A percentile compares a stretch with the other conserved stretches of the same genome.
Evolutionary conservation across 2,888 invertebrate species (phyloP).

Genomic region (Macrophya annulata): DNA sequence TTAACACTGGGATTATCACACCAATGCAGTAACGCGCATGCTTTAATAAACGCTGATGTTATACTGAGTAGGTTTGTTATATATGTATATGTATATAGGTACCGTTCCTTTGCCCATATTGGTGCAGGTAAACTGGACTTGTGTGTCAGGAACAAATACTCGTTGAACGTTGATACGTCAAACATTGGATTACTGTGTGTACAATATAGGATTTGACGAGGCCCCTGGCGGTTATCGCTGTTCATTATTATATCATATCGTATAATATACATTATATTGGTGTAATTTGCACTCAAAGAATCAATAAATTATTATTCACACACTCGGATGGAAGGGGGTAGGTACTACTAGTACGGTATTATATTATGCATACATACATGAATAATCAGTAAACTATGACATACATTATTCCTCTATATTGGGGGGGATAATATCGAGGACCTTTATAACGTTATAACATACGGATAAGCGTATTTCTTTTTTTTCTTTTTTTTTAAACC

Average conservation of each 20-base stretch:
- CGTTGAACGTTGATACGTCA: slow-evolving; percentile 29
- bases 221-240: not conserved
- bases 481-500: no score
- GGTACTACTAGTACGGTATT: not conserved
- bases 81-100: no score
- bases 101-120: not conserved
- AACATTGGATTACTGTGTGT: slow-evolving; percentile 20
- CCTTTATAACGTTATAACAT: not conserved
- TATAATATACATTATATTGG: not conserved
- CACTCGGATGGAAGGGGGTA: not conserved
- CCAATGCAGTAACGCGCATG: slow-evolving; percentile 14
- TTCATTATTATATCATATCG: slow-evolving; percentile 16
- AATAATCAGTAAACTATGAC: slow-evolving; percentile 17
- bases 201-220: not conserved
- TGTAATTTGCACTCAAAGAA: slow-evolving; percentile 11
- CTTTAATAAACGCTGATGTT: slow-evolving; percentile 28
- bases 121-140: slow-evolving; percentile 1
- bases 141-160: slow-evolving; percentile 17
- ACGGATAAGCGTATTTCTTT: no score
- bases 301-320: slow-evolving; percentile 33
- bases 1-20: slow-evolving; percentile 6
- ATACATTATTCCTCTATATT: not conserved
- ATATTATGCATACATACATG: not conserved
- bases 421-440: not conserved
- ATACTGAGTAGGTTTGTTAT: not conserved